Evolutionary conservation across 2,888 invertebrate species (phyloP), one percentile per base, ranked within the genome.

Genomic region (Parnassius glacialis): DNA sequence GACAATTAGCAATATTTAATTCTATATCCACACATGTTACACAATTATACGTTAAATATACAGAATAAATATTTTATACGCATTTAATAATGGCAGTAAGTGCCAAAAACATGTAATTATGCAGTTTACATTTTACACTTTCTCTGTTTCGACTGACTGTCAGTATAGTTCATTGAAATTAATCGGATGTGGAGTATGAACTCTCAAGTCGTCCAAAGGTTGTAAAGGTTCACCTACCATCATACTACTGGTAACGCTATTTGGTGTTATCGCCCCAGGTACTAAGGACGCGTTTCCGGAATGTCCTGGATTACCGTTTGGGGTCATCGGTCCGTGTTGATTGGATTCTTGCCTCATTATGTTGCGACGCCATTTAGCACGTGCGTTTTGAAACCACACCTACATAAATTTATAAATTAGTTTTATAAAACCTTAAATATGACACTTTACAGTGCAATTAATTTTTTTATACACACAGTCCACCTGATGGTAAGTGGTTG

Each of bases 381-480:
- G 93, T 0, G 99, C 99, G 83, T 99, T 99, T 94, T 99, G 99
- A 87, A 99, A 99, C 99, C 99, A 99, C 1, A 99, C 99, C 98
- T 99, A 70, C 74, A 61, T 53, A 63, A 64, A 64, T 52, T 55
- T 1, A 42, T n/a, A 42, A 9, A 53, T 53, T 20, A 52, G 34
- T 41, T 5, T 52, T 13, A 52, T 11, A 25, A n/a, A 41, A 16
- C 10, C 10, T 9, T 16, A 10, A 16, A 2, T 50, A 3, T 2
- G 11, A 1, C 20, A 20, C 20, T 50, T 50, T 48, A n/a, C 13
- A 48, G n/a, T 48, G 34, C 2, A 12, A 5, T 48, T 1, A 3
- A 48, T 50, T n/a, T n/a, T n/a, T 16, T 16, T 16, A 16, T 16
- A 16, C 16, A 16, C 16, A 16, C 16, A 16, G 16, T 16, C 16